Evolutionary conservation across 1,140 invertebrate species (phyloP), one percentile per base, ranked within the genome.

Genomic region (Euura saliciscinereae): DNA sequence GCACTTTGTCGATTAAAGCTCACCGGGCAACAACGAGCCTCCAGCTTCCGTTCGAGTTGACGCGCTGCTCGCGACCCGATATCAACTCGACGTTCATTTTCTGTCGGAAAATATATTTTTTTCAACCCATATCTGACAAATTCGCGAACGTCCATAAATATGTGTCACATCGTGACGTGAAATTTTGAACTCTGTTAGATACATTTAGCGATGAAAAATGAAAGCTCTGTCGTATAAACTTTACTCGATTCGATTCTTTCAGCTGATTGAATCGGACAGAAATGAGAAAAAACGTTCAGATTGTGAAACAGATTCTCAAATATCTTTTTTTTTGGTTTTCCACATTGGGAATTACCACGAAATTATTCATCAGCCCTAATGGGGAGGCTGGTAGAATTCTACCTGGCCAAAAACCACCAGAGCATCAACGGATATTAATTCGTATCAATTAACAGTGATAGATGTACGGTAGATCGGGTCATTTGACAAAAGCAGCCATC

Each of bases 1-100:
- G 51, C 51, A 59, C 51, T 59, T 59, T 59, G 51, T 59, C 51
- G 51, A 59, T 59, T 59, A 59, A 59, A 59, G 8, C 10, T 59
- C 51, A 6, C 51, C 28, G 28, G 51, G 10, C 51, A 28, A 28
- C 28, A 28, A 0, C 28, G 28, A 28, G 1, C 51, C 8, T 11
- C 51, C 51, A 11, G 13, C 10, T 59, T 59, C 51, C 51, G 51
- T 59, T 59, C 51, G 51, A 59, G 51, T 59, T 59, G 51, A 59
- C 51, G 28, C 3, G 51, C 2, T 59, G 13, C 51, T 8, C 10
- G 6, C 51, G 51, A 59, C 13, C 6, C 51, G 51, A 4, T 59
- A n/a, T 6, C 13, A 4, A 8, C 51, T 11, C 51, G 10, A 59
- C 5, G 51, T 0, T 28, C 28, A 28, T 28, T 28, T 28, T 28